Conservation (phyloP, 1,140 invertebrate species). For the Lucilia sericata region DNA sequence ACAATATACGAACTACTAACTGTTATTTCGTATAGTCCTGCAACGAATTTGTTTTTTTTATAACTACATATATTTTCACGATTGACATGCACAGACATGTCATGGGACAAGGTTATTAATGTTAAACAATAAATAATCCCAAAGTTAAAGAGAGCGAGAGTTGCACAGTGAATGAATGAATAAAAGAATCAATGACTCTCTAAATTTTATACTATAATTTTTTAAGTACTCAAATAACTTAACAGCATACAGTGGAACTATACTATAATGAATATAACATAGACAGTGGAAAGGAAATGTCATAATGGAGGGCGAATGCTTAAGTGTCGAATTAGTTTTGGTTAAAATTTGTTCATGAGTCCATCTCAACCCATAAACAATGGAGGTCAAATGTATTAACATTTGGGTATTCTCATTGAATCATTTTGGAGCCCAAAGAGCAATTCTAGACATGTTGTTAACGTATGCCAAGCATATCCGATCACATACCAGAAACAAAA, state of each 20-base stretch:
- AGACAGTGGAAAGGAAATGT: too few relatives aligned
- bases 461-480: too few relatives aligned
- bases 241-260: too few relatives aligned
- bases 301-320: not conserved
- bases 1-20: not conserved
- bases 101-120: conserved; percentile 40
- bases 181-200: not conserved
- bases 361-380: too few relatives aligned
- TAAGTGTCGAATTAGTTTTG: not conserved
- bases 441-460: too few relatives aligned
- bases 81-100: conserved; percentile 27
- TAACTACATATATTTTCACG: not conserved
- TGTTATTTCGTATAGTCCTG: not conserved
- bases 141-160: conserved; percentile 2
- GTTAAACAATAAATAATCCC: conserved; percentile 11
- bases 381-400: too few relatives aligned
- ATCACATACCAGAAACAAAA: too few relatives aligned
- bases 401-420: too few relatives aligned
- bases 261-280: too few relatives aligned
- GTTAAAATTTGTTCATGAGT: too few relatives aligned
- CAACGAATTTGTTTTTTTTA: not conserved
- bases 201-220: not conserved
- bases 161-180: not conserved
- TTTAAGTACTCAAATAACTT: too few relatives aligned
- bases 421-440: too few relatives aligned